phyloP scores from a whole-genome alignment of 1,140 invertebrate genomes.

The Drepana arcuata region DNA sequence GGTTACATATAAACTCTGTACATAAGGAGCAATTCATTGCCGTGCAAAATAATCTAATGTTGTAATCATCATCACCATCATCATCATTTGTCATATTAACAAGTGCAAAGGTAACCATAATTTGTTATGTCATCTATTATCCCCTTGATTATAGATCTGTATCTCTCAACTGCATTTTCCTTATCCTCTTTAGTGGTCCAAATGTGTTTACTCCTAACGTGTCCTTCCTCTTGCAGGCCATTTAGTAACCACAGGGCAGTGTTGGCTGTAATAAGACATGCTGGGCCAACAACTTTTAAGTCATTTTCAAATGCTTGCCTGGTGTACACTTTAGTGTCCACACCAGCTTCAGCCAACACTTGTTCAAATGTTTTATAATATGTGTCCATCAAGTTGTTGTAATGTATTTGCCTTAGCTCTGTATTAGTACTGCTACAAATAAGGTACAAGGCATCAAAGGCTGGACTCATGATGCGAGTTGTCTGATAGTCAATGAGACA shows the following conservation, averaged over 20 bases:
- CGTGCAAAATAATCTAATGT: background rate
- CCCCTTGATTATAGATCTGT: conserved; percentile 31
- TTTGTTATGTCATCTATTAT: conserved; percentile 48
- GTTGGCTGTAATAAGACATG: conserved; percentile 48
- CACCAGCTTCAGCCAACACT: conserved; percentile 16
- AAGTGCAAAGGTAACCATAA: background rate
- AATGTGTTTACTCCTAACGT: conserved; percentile 46
- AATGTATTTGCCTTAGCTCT: conserved; percentile 27
- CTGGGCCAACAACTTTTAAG: conserved; percentile 36
- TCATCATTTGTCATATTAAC: too few relatives aligned
- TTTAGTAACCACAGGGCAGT: conserved; percentile 50
- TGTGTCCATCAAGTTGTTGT: conserved; percentile 28
- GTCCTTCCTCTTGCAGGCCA: conserved; percentile 52
- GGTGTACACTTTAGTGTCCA: conserved; percentile 26
- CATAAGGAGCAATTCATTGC: too few relatives aligned
- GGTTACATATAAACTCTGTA: too few relatives aligned
- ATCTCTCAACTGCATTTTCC: conserved; percentile 23
- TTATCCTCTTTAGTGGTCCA: conserved; percentile 31
- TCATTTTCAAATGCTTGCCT: conserved; percentile 35
- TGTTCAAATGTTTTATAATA: conserved; percentile 39
- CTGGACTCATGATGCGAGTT: conserved; percentile 37
- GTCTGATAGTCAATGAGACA: conserved; percentile 60
- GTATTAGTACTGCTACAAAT: conserved; percentile 38
- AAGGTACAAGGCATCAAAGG: conserved; percentile 46
- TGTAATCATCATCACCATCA: background rate